Evolutionary conservation across 2,797 vertebrate genomes (phyloP).

Genomic region (Xenopus petersii): DNA sequence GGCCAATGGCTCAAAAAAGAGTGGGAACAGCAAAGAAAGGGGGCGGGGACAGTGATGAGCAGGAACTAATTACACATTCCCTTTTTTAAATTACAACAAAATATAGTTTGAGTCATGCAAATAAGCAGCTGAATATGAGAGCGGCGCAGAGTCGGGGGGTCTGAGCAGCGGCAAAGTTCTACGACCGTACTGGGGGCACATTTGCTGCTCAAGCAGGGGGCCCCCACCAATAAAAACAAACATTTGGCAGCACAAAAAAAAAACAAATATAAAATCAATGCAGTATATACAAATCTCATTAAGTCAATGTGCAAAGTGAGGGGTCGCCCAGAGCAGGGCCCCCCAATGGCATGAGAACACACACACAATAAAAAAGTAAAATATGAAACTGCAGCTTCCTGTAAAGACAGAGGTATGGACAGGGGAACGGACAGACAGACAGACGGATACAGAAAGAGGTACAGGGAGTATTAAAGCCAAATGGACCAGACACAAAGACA

Average conservation of each 20-base stretch:
- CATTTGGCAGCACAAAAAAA: neutral
- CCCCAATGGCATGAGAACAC: neutral
- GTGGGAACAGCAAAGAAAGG: too few species aligned
- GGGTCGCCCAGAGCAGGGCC: neutral
- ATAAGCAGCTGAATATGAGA: neutral
- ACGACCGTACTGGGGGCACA: too few species aligned
- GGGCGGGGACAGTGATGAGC: neutral
- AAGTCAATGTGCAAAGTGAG: neutral
- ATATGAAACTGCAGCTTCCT: neutral
- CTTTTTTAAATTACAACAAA: constrained; percentile 26
- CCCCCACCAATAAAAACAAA: constrained; percentile 5
- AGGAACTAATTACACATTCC: constrained; percentile 4
- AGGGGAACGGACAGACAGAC: too few species aligned
- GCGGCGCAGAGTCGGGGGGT: too few species aligned
- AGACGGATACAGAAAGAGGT: neutral
- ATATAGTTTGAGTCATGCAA: constrained; percentile 18
- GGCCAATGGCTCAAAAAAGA: too few species aligned
- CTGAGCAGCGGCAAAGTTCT: too few species aligned
- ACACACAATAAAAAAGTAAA: neutral
- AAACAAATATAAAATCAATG: neutral
- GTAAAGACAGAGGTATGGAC: neutral
- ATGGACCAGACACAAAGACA: neutral
- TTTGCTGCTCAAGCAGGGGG: too few species aligned
- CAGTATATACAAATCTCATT: constrained; percentile 9
- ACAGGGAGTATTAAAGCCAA: neutral